phyloP scores from a whole-genome alignment of 2,888 invertebrate genomes.

The Agriopis leucophaearia region DNA sequence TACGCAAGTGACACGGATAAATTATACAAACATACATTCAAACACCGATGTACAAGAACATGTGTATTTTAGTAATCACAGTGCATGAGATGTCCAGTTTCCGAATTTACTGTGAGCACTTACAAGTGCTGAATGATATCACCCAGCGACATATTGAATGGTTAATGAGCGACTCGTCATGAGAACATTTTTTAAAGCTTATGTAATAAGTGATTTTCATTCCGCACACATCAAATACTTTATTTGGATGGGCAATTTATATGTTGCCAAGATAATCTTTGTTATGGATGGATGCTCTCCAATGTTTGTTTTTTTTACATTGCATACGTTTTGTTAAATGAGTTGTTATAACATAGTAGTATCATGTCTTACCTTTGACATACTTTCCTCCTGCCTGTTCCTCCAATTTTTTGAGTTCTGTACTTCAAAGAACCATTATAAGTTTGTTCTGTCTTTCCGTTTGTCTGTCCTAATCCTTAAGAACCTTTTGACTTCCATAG shows the following conservation, averaged over 20 bases:
- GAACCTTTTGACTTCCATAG: no score
- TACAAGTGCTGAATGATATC: slow-evolving; percentile 35
- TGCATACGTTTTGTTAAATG: neutral
- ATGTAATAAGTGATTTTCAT: slow-evolving; percentile 34
- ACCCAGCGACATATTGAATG: slow-evolving; percentile 36
- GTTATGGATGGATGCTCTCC: neutral
- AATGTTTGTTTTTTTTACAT: neutral
- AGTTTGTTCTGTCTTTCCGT: no score
- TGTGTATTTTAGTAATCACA: neutral
- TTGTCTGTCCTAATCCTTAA: no score
- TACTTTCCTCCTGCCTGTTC: no score
- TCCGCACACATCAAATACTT: slow-evolving; percentile 20
- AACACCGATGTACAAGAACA: neutral
- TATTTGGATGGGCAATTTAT: slow-evolving; percentile 19
- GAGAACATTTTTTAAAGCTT: slow-evolving; percentile 36
- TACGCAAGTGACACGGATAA: no score
- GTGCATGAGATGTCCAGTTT: slow-evolving; percentile 19
- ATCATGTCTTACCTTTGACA: no score
- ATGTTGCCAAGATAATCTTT: neutral
- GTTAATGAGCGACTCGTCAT: slow-evolving; percentile 29
- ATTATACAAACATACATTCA: no score
- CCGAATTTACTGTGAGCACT: slow-evolving; percentile 36
- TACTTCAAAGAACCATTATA: no score
- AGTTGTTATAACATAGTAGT: no score
- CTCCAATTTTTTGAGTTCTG: no score